Base-by-base conservation (phyloP, 2,797 vertebrate species). In the Psittacula echo region DNA sequence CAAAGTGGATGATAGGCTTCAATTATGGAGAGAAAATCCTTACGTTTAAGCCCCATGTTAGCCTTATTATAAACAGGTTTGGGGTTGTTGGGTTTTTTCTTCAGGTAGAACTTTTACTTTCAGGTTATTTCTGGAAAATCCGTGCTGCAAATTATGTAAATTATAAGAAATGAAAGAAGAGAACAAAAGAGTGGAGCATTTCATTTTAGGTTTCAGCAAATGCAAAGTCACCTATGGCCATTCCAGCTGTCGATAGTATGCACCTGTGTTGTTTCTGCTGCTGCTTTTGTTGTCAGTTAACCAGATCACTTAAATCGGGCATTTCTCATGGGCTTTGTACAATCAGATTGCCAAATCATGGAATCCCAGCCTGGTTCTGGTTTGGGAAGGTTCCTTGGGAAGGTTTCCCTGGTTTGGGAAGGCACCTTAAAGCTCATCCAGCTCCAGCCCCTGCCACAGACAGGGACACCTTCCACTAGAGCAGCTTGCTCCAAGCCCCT, bases 91-190 rank as follows among this genome's bases (percentile, higher is more conserved):
- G 18, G 6, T 17, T 74, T 86, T 77, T 75, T 72, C 26, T 44
- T 3, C 60, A 83, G 81, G 90, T 94, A 70, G 66, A 95, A 78
- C 93, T 95, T 95, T 87, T 91, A 71, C 91, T 96, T 97, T 93
- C 92, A 66, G 93, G 77, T 94, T 95, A 85, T 93, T 96, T 97
- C 53, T 91, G 93, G 89, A 89, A 95, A 95, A 93, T 89, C 88
- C 1, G 0, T 90, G 66, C 42, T 87, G 85, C 60, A 94, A 94
- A 92, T 94, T 90, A 93, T 92, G 89, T 89, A 92, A 96, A 94
- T 91, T 29, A 37, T 27, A 47, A 95, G 79, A 96, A 94, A 88
- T 0, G 2, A 80, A 54, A 93, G 84, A 92, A 81, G 56, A 62
- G 87, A 90, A 94, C 91, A 93, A 92, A 93, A 82, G 94, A 91